These are phyloP conservation scores for Cheilosia vernalis DNA, from an alignment of 2,888 invertebrate species.

Conservation along the genomic window DNA sequence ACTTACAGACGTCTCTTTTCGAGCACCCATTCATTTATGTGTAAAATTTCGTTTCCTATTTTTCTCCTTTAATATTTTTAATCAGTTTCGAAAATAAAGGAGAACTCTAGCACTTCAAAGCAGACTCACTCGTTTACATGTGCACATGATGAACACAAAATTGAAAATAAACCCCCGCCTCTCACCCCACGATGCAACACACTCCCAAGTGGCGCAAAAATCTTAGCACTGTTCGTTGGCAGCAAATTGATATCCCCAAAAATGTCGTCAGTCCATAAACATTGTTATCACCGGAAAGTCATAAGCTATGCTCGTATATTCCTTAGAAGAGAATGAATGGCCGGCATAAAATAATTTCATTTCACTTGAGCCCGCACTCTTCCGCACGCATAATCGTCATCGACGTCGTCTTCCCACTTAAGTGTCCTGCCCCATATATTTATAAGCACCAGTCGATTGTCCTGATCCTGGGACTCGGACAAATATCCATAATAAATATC, in stretches of 20 bases:
- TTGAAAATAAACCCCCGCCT: constrained; percentile 56
- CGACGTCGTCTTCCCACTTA: constrained; percentile 57
- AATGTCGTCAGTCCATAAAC: constrained; percentile 73
- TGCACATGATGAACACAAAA: constrained; percentile 32
- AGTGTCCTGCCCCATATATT: constrained; percentile 45
- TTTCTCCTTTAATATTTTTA: neutral
- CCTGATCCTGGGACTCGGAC: constrained; percentile 69
- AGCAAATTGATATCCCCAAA: constrained; percentile 67
- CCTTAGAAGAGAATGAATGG: constrained; percentile 60
- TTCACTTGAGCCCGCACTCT: constrained; percentile 62
- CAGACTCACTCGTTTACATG: neutral
- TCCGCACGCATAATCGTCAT: constrained; percentile 59
- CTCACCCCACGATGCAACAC: no score
- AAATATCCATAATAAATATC: constrained; percentile 73
- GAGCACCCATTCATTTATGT: no score
- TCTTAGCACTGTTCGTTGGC: constrained; percentile 59
- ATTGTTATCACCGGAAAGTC: constrained; percentile 73
- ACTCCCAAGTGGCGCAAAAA: constrained; percentile 20
- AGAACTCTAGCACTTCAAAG: neutral
- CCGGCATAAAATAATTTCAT: constrained; percentile 73
- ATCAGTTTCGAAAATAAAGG: neutral
- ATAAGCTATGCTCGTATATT: constrained; percentile 69
- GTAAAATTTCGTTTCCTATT: neutral
- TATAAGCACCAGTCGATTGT: constrained; percentile 61
- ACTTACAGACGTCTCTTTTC: no score